Evolutionary conservation across 1,140 invertebrate genomes (phyloP).

Genomic region (Pseudomyrmex cubaensis): DNA sequence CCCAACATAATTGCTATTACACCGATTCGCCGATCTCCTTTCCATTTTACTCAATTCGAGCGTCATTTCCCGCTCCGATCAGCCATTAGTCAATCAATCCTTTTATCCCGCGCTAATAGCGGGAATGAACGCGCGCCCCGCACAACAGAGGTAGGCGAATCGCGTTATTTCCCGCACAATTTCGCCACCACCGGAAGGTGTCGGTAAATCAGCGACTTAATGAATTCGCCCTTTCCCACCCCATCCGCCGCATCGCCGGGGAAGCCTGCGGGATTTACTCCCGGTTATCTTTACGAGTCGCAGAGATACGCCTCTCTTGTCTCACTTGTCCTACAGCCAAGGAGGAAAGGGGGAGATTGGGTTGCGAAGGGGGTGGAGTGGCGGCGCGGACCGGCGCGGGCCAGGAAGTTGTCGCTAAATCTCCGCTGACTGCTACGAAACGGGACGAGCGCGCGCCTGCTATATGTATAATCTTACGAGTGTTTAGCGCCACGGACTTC

Average conservation of each 20-base stretch:
- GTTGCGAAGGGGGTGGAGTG: conserved; percentile 20
- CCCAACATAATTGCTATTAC: conserved; percentile 32
- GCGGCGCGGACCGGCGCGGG: conserved; percentile 46
- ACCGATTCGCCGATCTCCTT: conserved; percentile 9
- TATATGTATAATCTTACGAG: conserved; percentile 45
- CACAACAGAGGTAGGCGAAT: conserved; percentile 31
- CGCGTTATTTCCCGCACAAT: conserved; percentile 71
- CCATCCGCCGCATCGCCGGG: conserved; percentile 11
- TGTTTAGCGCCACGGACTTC: conserved; percentile 66
- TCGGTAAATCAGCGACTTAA: conserved; percentile 83
- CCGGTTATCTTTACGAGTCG: conserved; percentile 83
- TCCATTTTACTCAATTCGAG: conserved; percentile 38
- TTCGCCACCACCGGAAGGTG: conserved; percentile 83
- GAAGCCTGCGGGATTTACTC: conserved; percentile 71
- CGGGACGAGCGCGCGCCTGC: conserved; percentile 44
- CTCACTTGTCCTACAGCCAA: conserved; percentile 58
- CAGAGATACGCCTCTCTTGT: conserved; percentile 79
- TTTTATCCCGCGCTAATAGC: conserved; percentile 35
- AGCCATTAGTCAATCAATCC: conserved; percentile 52
- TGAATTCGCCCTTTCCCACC: conserved; percentile 78
- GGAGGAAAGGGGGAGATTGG: background rate
- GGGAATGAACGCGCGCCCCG: conserved; percentile 28
- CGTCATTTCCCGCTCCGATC: conserved; percentile 54
- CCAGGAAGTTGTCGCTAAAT: conserved; percentile 83
- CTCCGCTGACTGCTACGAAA: conserved; percentile 73